Base-by-base conservation (phyloP, 1,140 invertebrate genomes). In the Harlomillsia oculata region DNA sequence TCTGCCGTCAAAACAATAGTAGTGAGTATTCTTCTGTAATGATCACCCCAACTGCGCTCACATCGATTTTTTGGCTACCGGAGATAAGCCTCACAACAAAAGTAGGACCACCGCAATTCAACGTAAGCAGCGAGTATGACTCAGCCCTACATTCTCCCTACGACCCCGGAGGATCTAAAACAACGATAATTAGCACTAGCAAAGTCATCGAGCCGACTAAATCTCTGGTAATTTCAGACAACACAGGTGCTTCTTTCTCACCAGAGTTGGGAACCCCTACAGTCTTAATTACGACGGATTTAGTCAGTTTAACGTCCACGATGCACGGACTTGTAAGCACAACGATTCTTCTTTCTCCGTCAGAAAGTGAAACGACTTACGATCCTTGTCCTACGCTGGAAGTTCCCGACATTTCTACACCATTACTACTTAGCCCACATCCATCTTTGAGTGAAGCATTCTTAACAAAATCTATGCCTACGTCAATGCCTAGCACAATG, bases 121-220 rank as follows among this genome's bases (percentile, higher is more conserved):
- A 23, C 49, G 20, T 9, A 18, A 21, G 14, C 34, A 16, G 13
- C 32, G 25, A 18, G 20, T 18, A 20, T 30, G 8, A 26, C 44
- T 25, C 11, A 14, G 46, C 57, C 2, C 29, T 44, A 0, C 32
- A 48, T 28, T 61, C 54, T 4, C 50, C 59, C 1, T 56, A 53
- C 29, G 59, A 61, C 18, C 59, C 59, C 11, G 59, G 53, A 53
- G 53, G 53, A 48, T 13, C 9, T 5, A 9, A 26, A 44, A 44
- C 23, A 9, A 11, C 23, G 16, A 32, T 20, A 2, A 8, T 32
- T 3, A 50, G n/a, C n/a, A n/a, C n/a, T n/a, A n/a, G n/a, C n/a
- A n/a, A n/a, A n/a, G n/a, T n/a, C n/a, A n/a, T n/a, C n/a, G n/a
- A n/a, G n/a, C n/a, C n/a, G n/a, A n/a, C n/a, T n/a, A 36, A n/a